Evolutionary conservation across 2,888 invertebrate species (phyloP).

Genomic region (Oscheius onirici): DNA sequence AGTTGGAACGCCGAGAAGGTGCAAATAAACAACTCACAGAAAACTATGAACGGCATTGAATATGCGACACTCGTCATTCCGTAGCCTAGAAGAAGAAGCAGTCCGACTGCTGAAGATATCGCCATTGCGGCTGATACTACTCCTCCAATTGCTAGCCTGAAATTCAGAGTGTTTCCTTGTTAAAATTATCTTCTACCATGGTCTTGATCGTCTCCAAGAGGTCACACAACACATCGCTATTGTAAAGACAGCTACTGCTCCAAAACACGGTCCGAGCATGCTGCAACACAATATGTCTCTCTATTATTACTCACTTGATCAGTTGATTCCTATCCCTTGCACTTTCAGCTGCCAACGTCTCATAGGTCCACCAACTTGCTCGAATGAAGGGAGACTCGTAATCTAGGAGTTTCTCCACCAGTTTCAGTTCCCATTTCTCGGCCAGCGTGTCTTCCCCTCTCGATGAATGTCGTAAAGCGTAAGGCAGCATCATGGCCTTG

Average conservation of each 20-base stretch:
- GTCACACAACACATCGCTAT: constrained; percentile 65
- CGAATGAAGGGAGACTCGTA: constrained; percentile 57
- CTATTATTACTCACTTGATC: constrained; percentile 47
- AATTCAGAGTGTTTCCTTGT: constrained; percentile 4
- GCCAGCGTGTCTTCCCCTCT: constrained; percentile 64
- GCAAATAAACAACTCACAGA: constrained; percentile 61
- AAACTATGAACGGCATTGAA: constrained; percentile 71
- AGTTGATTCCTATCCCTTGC: constrained; percentile 65
- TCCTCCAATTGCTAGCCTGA: constrained; percentile 76
- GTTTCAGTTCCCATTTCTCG: constrained; percentile 69
- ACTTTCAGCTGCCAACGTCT: constrained; percentile 69
- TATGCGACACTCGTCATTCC: constrained; percentile 71
- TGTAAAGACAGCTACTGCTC: constrained; percentile 68
- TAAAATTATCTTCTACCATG: constrained; percentile 77
- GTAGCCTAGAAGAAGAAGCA: constrained; percentile 85
- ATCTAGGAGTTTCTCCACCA: constrained; percentile 61
- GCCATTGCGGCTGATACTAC: constrained; percentile 91
- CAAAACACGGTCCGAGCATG: constrained; percentile 69
- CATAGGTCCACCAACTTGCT: constrained; percentile 71
- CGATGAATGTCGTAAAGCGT: constrained; percentile 66
- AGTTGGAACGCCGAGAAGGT: neutral
- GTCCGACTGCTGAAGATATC: constrained; percentile 86
- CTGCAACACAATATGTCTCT: constrained; percentile 38
- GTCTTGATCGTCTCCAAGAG: constrained; percentile 89
- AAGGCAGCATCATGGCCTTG: constrained; percentile 70